Conservation (phyloP, 2,113 vertebrate species). For the Malurus melanocephalus region DNA sequence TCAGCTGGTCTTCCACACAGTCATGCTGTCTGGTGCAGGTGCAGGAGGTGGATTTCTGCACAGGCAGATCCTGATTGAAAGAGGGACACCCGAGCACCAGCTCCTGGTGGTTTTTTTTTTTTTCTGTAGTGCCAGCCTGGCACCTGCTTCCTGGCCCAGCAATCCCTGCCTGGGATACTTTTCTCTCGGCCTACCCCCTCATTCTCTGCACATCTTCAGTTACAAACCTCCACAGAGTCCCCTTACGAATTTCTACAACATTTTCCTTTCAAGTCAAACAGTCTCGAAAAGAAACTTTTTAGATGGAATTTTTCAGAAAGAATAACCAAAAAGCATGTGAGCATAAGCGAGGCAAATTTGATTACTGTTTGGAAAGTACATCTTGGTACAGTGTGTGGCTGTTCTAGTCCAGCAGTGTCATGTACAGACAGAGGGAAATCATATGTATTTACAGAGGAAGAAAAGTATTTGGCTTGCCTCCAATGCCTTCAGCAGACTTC, state of each 20-base stretch:
- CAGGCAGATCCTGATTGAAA: background rate
- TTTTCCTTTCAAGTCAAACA: background rate
- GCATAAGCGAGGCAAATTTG: background rate
- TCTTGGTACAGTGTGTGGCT: background rate
- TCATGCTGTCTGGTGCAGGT: background rate
- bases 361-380: slow-evolving; percentile 15
- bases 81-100: background rate
- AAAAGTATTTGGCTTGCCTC: background rate
- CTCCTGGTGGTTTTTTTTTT: background rate
- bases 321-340: background rate
- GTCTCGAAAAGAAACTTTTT: background rate
- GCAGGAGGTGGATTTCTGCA: background rate
- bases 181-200: background rate
- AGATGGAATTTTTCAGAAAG: background rate
- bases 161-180: background rate
- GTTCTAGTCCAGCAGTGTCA: background rate
- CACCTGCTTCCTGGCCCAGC: background rate
- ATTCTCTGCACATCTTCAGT: background rate
- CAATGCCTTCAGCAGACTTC: background rate
- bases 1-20: background rate
- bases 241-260: background rate
- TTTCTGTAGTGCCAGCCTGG: background rate
- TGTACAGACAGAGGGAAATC: background rate
- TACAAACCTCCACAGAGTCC: background rate
- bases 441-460: background rate